These are phyloP conservation scores for Atrina japonica DNA, from an alignment of 2,888 invertebrate species.

Conservation along the genomic window DNA sequence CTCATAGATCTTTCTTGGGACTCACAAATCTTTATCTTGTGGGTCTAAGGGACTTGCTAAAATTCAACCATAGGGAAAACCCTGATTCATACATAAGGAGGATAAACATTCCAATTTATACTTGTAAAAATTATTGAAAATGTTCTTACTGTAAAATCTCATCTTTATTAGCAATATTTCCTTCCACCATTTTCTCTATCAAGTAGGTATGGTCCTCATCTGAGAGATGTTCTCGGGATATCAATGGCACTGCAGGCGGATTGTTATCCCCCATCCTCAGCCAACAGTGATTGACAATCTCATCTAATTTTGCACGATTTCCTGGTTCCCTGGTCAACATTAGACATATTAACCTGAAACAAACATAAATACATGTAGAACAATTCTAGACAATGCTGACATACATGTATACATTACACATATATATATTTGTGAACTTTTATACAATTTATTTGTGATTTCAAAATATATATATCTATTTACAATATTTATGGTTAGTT, in stretches of 20 bases:
- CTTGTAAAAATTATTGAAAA: too few relatives aligned
- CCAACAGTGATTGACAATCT: slow-evolving; percentile 95
- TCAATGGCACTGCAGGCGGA: slow-evolving; percentile 82
- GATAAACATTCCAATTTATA: too few relatives aligned
- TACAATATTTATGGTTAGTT: too few relatives aligned
- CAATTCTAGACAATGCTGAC: too few relatives aligned
- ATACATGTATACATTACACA: background rate
- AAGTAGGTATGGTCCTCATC: slow-evolving; percentile 95
- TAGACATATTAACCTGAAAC: slow-evolving; percentile 89
- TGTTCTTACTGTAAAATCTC: slow-evolving; percentile 91
- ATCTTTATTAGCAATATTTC: slow-evolving; percentile 95
- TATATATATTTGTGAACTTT: background rate
- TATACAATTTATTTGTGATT: too few relatives aligned
- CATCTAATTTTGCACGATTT: slow-evolving; percentile 91
- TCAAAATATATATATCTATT: too few relatives aligned
- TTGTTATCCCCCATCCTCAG: slow-evolving; percentile 67
- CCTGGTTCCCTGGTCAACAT: slow-evolving; percentile 98
- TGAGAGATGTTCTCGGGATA: slow-evolving; percentile 93
- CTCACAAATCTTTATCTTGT: too few relatives aligned
- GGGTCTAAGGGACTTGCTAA: too few relatives aligned
- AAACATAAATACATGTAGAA: background rate
- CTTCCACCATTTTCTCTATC: slow-evolving; percentile 97
- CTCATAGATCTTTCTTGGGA: too few relatives aligned
- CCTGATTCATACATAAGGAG: too few relatives aligned
- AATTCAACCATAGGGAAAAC: too few relatives aligned